Conservation (phyloP, 2,888 invertebrate species). For the Caenorhabditis wallacei region DNA sequence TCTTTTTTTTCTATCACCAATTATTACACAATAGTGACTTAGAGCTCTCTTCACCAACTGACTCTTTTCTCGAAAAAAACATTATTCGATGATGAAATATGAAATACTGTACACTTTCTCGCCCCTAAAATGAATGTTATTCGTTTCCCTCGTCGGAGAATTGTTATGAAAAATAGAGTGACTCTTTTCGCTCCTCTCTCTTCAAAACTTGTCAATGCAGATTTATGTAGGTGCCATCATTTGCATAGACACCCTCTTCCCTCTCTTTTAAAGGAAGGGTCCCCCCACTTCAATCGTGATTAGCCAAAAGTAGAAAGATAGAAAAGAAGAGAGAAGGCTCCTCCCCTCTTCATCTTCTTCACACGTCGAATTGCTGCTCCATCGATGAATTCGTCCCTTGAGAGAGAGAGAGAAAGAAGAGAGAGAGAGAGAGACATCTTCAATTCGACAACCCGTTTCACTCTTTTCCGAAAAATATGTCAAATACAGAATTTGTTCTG, state of each 20-base stretch:
- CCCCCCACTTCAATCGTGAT: constrained; percentile 51
- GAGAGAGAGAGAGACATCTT: constrained; percentile 18
- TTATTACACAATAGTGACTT: constrained; percentile 31
- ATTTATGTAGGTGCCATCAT: constrained; percentile 62
- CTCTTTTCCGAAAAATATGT: constrained; percentile 43
- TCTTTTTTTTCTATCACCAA: constrained; percentile 17
- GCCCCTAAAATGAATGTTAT: no score
- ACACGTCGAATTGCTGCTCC: constrained; percentile 39
- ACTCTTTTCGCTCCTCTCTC: not conserved
- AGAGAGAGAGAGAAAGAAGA: constrained; percentile 8
- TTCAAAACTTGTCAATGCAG: constrained; percentile 61
- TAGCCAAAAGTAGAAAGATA: constrained; percentile 31
- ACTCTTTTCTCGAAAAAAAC: not conserved
- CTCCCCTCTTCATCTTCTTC: constrained; percentile 38
- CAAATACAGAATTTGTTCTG: constrained; percentile 31
- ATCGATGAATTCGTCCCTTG: constrained; percentile 53
- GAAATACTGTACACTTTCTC: constrained; percentile 5
- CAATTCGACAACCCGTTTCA: constrained; percentile 23
- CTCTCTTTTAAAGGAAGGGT: constrained; percentile 13
- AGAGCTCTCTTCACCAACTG: constrained; percentile 1
- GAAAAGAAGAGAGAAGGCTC: constrained; percentile 3
- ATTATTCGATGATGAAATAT: not conserved
- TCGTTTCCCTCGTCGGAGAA: no score
- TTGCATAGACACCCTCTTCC: constrained; percentile 38
- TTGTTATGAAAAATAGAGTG: not conserved